phyloP scores from a whole-genome alignment of 1,140 invertebrate genomes.

The Patella vulgata region DNA sequence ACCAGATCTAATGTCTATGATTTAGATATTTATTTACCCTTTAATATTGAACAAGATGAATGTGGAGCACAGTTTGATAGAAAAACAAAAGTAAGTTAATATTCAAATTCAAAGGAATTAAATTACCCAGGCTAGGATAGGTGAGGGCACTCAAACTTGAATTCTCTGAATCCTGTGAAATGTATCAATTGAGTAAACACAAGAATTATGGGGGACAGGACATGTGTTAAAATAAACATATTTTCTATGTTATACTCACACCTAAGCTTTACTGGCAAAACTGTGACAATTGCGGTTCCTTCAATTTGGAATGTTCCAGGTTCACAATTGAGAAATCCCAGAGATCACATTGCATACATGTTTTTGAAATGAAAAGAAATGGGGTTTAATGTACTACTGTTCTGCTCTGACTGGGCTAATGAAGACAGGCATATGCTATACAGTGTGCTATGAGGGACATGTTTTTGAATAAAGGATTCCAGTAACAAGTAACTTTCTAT shows the following conservation, averaged over 20 bases:
- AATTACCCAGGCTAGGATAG: background rate
- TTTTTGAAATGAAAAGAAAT: too few relatives aligned
- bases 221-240: background rate
- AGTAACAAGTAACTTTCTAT: too few relatives aligned
- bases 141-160: too few relatives aligned
- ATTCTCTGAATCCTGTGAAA: background rate
- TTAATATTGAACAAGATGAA: slow-evolving; percentile 71
- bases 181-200: background rate
- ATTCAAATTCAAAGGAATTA: background rate
- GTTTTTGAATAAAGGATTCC: too few relatives aligned
- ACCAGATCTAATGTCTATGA: slow-evolving; percentile 70
- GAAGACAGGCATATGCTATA: too few relatives aligned
- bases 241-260: background rate
- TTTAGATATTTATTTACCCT: slow-evolving; percentile 77
- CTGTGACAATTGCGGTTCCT: background rate
- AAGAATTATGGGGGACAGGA: background rate
- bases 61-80: slow-evolving; percentile 74
- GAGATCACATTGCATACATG: too few relatives aligned
- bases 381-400: too few relatives aligned
- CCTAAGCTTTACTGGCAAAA: too few relatives aligned
- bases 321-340: too few relatives aligned
- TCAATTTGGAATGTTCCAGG: too few relatives aligned
- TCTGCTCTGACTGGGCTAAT: too few relatives aligned
- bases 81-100: slow-evolving; percentile 70
- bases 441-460: too few relatives aligned